A percentile compares a stretch with the other conserved stretches of the same genome.
phyloP scores from a whole-genome alignment of 2,797 vertebrate species.

The Sebastes kiyomatsui region DNA sequence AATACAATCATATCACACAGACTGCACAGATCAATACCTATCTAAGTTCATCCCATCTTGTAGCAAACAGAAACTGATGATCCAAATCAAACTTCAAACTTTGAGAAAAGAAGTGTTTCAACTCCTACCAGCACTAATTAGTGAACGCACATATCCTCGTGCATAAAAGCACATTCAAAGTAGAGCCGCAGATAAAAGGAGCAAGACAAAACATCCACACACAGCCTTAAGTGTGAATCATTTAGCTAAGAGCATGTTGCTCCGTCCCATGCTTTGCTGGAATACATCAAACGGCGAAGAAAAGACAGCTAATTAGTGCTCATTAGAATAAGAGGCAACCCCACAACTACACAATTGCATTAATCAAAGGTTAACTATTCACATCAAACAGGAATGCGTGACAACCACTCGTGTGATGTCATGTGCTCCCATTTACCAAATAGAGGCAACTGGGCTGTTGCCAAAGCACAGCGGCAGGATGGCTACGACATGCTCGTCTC shows the following conservation, averaged over 20 bases:
- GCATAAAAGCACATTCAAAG: constrained; percentile 61
- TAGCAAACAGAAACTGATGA: constrained; percentile 13
- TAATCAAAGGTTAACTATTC: constrained; percentile 79
- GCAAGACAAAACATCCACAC: constrained; percentile 47
- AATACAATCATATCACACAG: background rate
- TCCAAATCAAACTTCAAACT: constrained; percentile 18
- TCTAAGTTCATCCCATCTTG: background rate
- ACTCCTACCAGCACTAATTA: constrained; percentile 63
- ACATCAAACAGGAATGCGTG: constrained; percentile 66
- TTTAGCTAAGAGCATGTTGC: constrained; percentile 56
- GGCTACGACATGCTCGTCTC: constrained; percentile 47
- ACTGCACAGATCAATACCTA: constrained; percentile 22
- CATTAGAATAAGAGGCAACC: constrained; percentile 78
- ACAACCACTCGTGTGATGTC: constrained; percentile 62
- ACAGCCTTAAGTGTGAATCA: constrained; percentile 61
- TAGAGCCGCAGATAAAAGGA: constrained; percentile 63
- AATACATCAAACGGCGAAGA: constrained; percentile 74
- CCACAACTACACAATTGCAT: constrained; percentile 69
- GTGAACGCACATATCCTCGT: constrained; percentile 48
- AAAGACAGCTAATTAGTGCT: constrained; percentile 79
- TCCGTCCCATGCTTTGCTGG: constrained; percentile 48
- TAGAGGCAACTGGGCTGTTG: constrained; percentile 66
- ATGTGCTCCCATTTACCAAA: constrained; percentile 61
- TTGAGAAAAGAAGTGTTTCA: constrained; percentile 36
- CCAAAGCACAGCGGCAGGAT: constrained; percentile 61